A percentile compares a stretch with the other conserved stretches of the same genome.
These are phyloP conservation scores for Bactericera cockerelli DNA, from an alignment of 1,140 invertebrate genomes.

Conservation along the genomic window DNA sequence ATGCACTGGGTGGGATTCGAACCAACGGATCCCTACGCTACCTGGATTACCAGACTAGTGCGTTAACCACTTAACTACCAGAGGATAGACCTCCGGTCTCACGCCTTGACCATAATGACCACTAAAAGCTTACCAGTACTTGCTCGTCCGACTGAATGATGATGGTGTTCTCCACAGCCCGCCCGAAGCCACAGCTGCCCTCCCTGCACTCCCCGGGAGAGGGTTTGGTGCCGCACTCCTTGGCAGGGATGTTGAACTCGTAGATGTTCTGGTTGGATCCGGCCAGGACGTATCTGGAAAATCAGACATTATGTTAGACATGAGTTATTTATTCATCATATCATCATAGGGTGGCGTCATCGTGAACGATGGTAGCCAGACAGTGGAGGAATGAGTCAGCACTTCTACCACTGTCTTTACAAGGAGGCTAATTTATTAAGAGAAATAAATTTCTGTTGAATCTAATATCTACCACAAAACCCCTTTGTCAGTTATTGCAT, in stretches of 20 bases:
- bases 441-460: neutral
- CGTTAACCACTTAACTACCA: too few relatives aligned
- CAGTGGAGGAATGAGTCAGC: too few relatives aligned
- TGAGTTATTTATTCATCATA: neutral
- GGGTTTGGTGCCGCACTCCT: constrained; percentile 42
- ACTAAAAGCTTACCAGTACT: constrained; percentile 36
- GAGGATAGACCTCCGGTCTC: too few relatives aligned
- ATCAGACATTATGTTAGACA: neutral
- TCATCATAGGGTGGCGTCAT: too few relatives aligned
- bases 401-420: too few relatives aligned
- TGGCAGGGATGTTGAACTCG: constrained; percentile 42
- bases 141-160: constrained; percentile 47
- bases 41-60: too few relatives aligned
- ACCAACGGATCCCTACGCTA: too few relatives aligned
- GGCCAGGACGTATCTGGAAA: constrained; percentile 38
- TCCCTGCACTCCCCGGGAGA: constrained; percentile 23
- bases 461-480: too few relatives aligned
- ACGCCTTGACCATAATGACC: too few relatives aligned
- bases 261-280: constrained; percentile 36
- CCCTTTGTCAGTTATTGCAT: too few relatives aligned
- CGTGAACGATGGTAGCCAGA: too few relatives aligned
- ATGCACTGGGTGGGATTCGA: too few relatives aligned
- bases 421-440: neutral
- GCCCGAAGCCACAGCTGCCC: constrained; percentile 35
- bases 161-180: constrained; percentile 42